Conservation (phyloP, 2,888 invertebrate genomes). For the Cistogaster globosa region DNA sequence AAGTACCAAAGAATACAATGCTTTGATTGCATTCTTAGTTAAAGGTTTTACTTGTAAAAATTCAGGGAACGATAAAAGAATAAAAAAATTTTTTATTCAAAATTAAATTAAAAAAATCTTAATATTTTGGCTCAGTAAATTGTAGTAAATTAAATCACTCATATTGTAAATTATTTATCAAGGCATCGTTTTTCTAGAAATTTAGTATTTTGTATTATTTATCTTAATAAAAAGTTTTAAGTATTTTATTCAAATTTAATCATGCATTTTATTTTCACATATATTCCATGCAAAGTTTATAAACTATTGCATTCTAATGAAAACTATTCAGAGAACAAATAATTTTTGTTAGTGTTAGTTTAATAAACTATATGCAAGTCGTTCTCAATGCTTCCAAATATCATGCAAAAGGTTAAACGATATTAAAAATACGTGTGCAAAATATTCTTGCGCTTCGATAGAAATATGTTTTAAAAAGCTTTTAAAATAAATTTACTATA, state of each 20-base stretch:
- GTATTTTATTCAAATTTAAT: conserved; percentile 6
- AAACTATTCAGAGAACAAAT: no score
- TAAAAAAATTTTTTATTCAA: no score
- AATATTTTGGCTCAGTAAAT: no score
- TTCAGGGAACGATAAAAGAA: no score
- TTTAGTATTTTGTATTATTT: no score
- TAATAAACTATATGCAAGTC: background rate
- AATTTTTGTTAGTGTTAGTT: background rate
- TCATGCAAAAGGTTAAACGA: background rate
- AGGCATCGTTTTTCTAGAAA: no score
- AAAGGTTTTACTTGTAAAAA: no score
- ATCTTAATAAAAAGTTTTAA: background rate
- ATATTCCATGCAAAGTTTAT: conserved; percentile 2
- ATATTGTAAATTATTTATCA: background rate
- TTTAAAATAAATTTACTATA: conserved; percentile 17
- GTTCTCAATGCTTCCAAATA: background rate
- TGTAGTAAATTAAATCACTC: no score
- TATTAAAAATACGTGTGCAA: background rate
- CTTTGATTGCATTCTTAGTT: no score
- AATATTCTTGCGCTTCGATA: background rate
- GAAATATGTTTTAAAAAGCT: conserved; percentile 9
- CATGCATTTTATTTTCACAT: background rate
- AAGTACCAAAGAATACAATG: no score
- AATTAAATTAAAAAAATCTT: no score
- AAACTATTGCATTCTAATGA: no score